Evolutionary conservation across 1,140 invertebrate species (phyloP).

Genomic region (Myzus persicae): DNA sequence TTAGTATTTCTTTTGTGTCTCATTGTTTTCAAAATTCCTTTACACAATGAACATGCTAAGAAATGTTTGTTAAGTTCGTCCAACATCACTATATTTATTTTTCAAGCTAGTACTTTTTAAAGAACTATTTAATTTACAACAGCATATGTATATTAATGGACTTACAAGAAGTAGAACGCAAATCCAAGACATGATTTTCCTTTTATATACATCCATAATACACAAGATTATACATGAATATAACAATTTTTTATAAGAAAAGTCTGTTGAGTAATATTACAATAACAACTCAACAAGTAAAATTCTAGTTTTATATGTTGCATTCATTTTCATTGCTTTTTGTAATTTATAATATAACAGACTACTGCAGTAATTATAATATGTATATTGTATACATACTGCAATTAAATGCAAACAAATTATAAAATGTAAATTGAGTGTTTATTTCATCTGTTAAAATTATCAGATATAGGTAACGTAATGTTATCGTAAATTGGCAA

Average conservation of each 20-base stretch:
- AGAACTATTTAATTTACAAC: not conserved
- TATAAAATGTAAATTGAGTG: not conserved
- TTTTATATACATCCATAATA: not conserved
- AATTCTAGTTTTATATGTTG: not conserved
- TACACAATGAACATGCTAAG: not conserved
- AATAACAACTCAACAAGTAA: not conserved
- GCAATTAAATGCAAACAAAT: not conserved
- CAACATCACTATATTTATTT: not conserved
- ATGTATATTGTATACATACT: not conserved
- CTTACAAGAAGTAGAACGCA: not conserved
- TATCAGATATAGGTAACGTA: not conserved
- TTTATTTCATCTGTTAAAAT: not conserved
- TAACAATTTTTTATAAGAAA: not conserved
- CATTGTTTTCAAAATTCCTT: not conserved
- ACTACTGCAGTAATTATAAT: not conserved
- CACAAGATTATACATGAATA: not conserved
- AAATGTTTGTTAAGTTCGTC: not conserved
- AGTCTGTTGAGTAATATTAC: not conserved
- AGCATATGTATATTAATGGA: not conserved
- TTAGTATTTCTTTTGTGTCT: not conserved
- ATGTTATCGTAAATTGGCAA: not conserved
- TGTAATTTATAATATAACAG: not conserved
- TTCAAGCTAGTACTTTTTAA: not conserved
- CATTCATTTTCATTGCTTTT: not conserved
- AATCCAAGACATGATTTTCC: not conserved